phyloP scores from a whole-genome alignment of 1,140 invertebrate genomes.

The Chlorops oryzae region DNA sequence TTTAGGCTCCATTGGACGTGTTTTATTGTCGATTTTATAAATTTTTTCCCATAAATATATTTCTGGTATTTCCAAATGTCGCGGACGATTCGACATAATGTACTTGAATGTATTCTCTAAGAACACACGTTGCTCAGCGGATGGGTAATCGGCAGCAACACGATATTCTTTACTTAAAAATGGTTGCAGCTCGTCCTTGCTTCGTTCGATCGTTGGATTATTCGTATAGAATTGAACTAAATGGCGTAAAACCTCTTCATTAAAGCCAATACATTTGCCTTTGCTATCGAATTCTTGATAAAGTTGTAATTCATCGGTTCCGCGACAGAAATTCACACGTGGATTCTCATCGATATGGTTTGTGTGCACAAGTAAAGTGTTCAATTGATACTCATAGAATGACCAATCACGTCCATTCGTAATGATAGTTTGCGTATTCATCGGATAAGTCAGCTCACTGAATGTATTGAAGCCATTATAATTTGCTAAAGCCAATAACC shows the following conservation, averaged over 20 bases:
- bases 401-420: conserved; percentile 78
- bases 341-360: conserved; percentile 59
- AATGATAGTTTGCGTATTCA: conserved; percentile 76
- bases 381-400: conserved; percentile 83
- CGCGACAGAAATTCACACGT: conserved; percentile 74
- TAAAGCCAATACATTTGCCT: conserved; percentile 68
- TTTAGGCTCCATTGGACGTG: conserved; percentile 60
- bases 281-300: conserved; percentile 65
- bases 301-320: conserved; percentile 62
- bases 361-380: conserved; percentile 66
- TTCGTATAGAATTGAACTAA: conserved; percentile 73
- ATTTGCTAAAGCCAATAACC: conserved; percentile 72
- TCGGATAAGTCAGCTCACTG: conserved; percentile 81
- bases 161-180: conserved; percentile 59
- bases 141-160: conserved; percentile 60
- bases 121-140: conserved; percentile 60
- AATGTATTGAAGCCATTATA: conserved; percentile 84
- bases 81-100: conserved; percentile 59
- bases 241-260: conserved; percentile 69
- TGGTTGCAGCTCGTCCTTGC: conserved; percentile 59
- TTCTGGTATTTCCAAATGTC: conserved; percentile 58
- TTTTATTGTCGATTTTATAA: conserved; percentile 65
- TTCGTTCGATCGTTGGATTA: conserved; percentile 57
- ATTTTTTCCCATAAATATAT: conserved; percentile 70
- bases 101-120: conserved; percentile 63